Base-by-base conservation (phyloP, 1,140 invertebrate genomes). In the Phymastichus coffea region DNA sequence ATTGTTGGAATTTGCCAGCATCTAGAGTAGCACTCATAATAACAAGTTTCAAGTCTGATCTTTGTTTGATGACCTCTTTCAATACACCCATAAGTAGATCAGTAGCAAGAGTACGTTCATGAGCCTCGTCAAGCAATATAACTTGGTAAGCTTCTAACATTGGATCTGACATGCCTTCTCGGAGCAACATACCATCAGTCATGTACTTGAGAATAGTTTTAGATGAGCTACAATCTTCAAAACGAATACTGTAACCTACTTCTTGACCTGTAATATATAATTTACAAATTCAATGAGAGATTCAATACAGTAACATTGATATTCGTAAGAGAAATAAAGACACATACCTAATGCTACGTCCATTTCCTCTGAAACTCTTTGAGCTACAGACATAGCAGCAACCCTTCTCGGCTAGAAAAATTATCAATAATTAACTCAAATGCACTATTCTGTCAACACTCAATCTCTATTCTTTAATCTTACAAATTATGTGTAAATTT, bases 11-110 rank as follows among this genome's bases (percentile, higher is more conserved):
- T 78, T 99, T 99, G 4, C 97, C 97, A 47, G 98, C 97, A 81
- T 99, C 98, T n/a, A 99, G 82, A 0, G 98, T 99, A 14, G 98
- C 98, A 70, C 95, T 98, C 97, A 99, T 99, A 71, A 99, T 93
- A 65, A 99, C 94, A 46, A 99, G 85, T 81, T 99, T 99, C 12
- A 99, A 82, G 81, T 99, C 97, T 7, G 83, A 77, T 46, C 98
- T 81, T 67, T 98, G 94, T 67, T 94, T 94, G 19, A 96, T 91
- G 8, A 99, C 95, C 83, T 99, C 97, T 77, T 99, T 99, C 6
- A 99, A 78, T 12, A 96, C 93, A 55, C 96, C 98, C 97, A 99
- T 99, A 1, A 99, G 81, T 52, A 99, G 97, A 74, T 99, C 98
- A 0, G 98, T 99, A 0, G 97, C 96, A 22, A 99, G 80, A 0